Conservation (phyloP, 2,797 vertebrate genomes). For the Picus viridis region DNA sequence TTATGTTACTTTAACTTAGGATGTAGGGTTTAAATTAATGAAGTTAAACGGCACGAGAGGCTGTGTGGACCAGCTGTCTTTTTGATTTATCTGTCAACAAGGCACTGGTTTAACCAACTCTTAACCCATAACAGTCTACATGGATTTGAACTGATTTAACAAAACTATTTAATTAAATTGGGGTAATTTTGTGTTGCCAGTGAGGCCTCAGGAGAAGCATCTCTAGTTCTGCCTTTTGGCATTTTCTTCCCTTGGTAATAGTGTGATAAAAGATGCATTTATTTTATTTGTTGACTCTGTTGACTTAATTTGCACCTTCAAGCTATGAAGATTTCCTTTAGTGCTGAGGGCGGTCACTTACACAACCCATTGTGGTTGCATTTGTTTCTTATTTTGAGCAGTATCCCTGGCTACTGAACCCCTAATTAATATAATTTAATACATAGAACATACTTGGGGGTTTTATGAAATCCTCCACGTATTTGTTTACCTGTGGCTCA, state of each 20-base stretch:
- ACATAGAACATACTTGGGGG: background rate
- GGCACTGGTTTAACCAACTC: constrained; percentile 52
- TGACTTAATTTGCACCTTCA: constrained; percentile 62
- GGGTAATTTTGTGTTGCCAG: constrained; percentile 47
- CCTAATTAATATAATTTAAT: constrained; percentile 31
- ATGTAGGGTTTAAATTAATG: constrained; percentile 40
- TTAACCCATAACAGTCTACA: constrained; percentile 34
- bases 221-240: constrained; percentile 63
- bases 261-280: constrained; percentile 62
- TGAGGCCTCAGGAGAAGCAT: constrained; percentile 54
- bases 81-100: constrained; percentile 67
- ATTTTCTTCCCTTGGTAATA: constrained; percentile 57
- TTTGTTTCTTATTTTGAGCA: constrained; percentile 49
- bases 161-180: constrained; percentile 63
- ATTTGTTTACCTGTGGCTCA: constrained; percentile 24
- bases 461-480: background rate
- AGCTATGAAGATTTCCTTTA: constrained; percentile 43
- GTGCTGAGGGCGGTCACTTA: constrained; percentile 6
- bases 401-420: background rate
- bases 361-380: background rate
- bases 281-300: constrained; percentile 67
- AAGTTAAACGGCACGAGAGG: constrained; percentile 6
- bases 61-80: constrained; percentile 47
- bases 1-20: constrained; percentile 10
- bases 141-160: constrained; percentile 61